A percentile compares a stretch with the other conserved stretches of the same genome.
These are phyloP conservation scores for Seriola dumerili DNA, from an alignment of 2,113 vertebrate genomes.

Conservation along the genomic window DNA sequence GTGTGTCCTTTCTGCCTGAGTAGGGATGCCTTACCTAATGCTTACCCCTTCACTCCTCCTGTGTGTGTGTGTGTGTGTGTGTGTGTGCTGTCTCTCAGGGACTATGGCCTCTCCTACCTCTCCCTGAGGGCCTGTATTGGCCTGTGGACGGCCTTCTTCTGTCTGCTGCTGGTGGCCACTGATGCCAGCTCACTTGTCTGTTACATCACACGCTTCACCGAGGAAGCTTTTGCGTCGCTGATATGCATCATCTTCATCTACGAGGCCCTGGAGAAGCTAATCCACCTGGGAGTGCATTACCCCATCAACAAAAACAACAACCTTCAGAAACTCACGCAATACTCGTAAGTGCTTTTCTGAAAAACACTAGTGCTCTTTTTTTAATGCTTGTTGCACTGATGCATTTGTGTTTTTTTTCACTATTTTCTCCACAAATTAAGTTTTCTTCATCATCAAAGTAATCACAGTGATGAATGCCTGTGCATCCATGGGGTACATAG, in stretches of 20 bases:
- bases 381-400: too few species aligned
- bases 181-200: conserved; percentile 98
- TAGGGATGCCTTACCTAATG: neutral
- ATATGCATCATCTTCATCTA: conserved; percentile 99
- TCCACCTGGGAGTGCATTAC: conserved; percentile 95
- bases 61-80: conserved; percentile 4
- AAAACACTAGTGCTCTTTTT: neutral
- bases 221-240: conserved; percentile 97
- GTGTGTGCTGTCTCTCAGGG: conserved; percentile 80
- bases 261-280: conserved; percentile 97
- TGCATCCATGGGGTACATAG: neutral
- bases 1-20: conserved; percentile 13
- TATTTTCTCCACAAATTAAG: neutral
- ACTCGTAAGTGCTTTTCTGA: conserved; percentile 89
- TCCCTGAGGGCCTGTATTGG: conserved; percentile 97
- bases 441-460: neutral
- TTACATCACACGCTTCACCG: conserved; percentile 98
- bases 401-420: too few species aligned
- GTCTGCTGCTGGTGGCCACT: conserved; percentile 95
- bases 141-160: conserved; percentile 97
- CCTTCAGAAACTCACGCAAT: conserved; percentile 95
- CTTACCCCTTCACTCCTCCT: neutral
- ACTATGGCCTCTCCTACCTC: conserved; percentile 95
- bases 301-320: conserved; percentile 98
- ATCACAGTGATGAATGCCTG: too few species aligned